These are phyloP conservation scores for Acleris emargana DNA, from an alignment of 2,888 invertebrate genomes.

Conservation along the genomic window DNA sequence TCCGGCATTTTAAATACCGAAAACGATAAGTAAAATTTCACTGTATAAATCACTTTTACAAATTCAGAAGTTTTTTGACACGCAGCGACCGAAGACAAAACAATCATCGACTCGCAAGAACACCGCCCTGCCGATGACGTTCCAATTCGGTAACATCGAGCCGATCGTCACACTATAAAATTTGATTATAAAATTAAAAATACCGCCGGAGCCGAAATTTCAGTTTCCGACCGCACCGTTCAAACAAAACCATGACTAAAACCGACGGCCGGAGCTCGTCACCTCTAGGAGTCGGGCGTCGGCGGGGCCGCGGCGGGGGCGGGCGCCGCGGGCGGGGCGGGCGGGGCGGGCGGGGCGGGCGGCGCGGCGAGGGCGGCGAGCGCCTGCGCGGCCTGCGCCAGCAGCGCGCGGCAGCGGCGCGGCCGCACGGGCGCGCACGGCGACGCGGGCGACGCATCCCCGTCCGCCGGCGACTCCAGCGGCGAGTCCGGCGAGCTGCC, in stretches of 20 bases:
- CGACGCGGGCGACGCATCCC: constrained; percentile 45
- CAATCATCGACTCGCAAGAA: not conserved
- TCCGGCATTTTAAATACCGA: not conserved
- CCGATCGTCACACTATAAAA: constrained; percentile 19
- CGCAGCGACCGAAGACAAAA: not conserved
- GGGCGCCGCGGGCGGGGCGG: constrained; percentile 21
- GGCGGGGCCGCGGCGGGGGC: not conserved
- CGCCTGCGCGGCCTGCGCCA: constrained; percentile 51
- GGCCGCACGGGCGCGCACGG: constrained; percentile 42
- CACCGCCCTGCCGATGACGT: not conserved
- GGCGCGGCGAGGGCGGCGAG: constrained; percentile 48
- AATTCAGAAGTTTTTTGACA: constrained; percentile 14
- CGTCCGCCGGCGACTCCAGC: constrained; percentile 46
- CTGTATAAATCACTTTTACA: not conserved
- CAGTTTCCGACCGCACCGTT: not conserved
- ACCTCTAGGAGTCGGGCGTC: constrained; percentile 38
- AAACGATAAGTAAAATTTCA: not conserved
- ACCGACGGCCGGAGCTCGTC: not conserved
- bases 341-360: no score
- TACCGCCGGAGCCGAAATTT: not conserved
- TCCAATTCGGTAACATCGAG: constrained; percentile 23
- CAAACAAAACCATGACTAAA: constrained; percentile 1
- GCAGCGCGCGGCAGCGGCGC: constrained; percentile 47
- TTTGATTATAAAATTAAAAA: constrained; percentile 1
- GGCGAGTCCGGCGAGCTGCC: constrained; percentile 61